phyloP scores from a whole-genome alignment of 2,113 vertebrate genomes.

The Azemiops feae region DNA sequence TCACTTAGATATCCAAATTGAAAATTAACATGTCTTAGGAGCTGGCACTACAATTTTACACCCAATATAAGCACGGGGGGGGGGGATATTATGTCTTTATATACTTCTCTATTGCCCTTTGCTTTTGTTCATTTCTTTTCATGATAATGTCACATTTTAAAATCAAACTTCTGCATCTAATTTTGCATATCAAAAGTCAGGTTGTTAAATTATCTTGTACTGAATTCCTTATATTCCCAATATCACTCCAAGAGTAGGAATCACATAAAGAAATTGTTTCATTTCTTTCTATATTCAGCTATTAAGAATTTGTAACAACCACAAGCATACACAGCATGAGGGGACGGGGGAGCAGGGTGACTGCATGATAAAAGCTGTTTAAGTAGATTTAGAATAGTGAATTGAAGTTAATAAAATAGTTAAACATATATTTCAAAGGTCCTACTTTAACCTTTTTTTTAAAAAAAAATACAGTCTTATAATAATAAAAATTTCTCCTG shows the following conservation, averaged over 20 bases:
- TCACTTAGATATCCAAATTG: background rate
- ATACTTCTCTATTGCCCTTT: background rate
- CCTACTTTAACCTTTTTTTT: background rate
- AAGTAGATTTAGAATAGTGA: background rate
- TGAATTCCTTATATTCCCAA: background rate
- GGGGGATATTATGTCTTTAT: background rate
- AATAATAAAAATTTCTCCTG: background rate
- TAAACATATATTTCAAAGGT: background rate
- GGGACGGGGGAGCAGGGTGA: background rate
- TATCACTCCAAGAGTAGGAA: background rate
- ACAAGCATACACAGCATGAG: background rate
- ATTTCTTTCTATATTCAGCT: background rate
- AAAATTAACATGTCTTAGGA: background rate
- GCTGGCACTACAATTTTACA: background rate
- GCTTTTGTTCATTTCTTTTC: background rate
- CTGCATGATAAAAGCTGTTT: background rate
- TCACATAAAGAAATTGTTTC: background rate
- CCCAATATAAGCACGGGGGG: background rate
- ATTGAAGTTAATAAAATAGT: background rate
- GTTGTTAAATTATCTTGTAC: background rate
- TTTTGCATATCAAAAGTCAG: background rate
- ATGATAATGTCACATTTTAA: background rate
- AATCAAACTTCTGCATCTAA: background rate
- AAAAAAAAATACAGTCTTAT: background rate
- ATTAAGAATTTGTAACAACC: background rate